Evolutionary conservation across 53 echinoderm and acorn worm genomes (phyloP).

Genomic region (Temnopleurus reevesii): DNA sequence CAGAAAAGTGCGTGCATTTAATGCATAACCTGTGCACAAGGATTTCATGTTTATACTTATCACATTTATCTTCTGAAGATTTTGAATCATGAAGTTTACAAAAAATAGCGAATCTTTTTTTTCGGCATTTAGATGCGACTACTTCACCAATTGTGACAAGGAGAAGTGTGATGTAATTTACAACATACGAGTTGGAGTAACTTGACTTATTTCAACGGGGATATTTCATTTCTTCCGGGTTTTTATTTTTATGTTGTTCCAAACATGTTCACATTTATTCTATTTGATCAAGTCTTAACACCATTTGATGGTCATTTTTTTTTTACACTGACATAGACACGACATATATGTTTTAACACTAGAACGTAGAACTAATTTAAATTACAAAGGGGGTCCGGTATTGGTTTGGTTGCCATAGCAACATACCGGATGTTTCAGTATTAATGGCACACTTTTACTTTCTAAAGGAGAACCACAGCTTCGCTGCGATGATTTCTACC

Average conservation of each 20-base stretch:
- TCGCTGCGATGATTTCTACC: neutral
- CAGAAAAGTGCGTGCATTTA: slow-evolving; percentile 30
- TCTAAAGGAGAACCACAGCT: slow-evolving; percentile 19
- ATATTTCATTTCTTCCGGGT: slow-evolving; percentile 9
- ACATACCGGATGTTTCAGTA: slow-evolving; percentile 24
- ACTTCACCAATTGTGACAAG: neutral
- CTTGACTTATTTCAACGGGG: neutral
- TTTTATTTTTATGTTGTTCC: neutral
- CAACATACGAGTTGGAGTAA: neutral
- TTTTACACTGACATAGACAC: slow-evolving; percentile 25
- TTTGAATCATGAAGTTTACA: neutral
- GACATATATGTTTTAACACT: neutral
- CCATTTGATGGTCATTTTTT: slow-evolving; percentile 29
- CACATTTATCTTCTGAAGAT: neutral
- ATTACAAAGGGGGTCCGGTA: neutral
- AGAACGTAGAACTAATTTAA: neutral
- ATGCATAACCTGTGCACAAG: slow-evolving; percentile 14
- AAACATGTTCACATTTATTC: neutral
- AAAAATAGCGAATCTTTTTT: neutral
- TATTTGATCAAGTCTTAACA: slow-evolving; percentile 18
- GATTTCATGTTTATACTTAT: slow-evolving; percentile 7
- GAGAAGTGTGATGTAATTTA: neutral
- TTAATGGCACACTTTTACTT: neutral
- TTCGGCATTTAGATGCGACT: neutral
- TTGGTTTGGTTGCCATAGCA: neutral